A percentile compares a stretch with the other conserved stretches of the same genome.
phyloP scores from a whole-genome alignment of 2,888 invertebrate genomes.

The Asteroscopus sphinx region DNA sequence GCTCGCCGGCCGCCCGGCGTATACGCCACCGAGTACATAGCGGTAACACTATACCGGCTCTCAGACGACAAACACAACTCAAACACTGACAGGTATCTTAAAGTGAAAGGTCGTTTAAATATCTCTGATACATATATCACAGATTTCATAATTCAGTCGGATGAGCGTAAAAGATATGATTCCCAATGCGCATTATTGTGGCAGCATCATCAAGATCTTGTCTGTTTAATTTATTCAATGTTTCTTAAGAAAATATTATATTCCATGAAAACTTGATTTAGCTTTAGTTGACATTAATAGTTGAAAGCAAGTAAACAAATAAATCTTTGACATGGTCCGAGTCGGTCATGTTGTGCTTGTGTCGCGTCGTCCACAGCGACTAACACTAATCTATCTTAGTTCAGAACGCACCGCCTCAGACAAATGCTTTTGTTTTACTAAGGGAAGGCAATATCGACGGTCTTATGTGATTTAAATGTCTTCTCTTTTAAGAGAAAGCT shows the following conservation, averaged over 20 bases:
- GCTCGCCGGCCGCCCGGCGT: conserved; percentile 53
- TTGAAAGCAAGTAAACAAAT: conserved; percentile 64
- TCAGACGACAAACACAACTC: conserved; percentile 71
- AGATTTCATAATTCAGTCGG: conserved; percentile 56
- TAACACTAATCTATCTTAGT: conserved; percentile 83
- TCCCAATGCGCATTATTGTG: conserved; percentile 35
- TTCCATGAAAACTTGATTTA: conserved; percentile 39
- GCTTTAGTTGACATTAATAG: conserved; percentile 48
- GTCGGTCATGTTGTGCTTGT: conserved; percentile 68
- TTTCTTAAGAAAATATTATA: conserved; percentile 42
- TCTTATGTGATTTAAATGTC: conserved; percentile 86
- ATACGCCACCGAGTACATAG: conserved; percentile 50
- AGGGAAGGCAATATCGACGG: conserved; percentile 85
- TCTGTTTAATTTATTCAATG: conserved; percentile 48
- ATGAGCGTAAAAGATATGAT: conserved; percentile 46
- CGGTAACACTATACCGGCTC: conserved; percentile 77
- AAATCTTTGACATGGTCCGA: conserved; percentile 66
- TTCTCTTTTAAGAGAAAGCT: conserved; percentile 88
- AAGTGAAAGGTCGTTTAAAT: conserved; percentile 65
- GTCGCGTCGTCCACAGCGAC: conserved; percentile 70
- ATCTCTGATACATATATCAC: conserved; percentile 65
- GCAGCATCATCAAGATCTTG: conserved; percentile 46
- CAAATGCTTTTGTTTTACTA: conserved; percentile 79
- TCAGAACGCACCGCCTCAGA: conserved; percentile 74
- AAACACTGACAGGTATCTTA: conserved; percentile 78